phyloP scores from a whole-genome alignment of 2,888 invertebrate genomes.

The Myopa tessellatipennis region DNA sequence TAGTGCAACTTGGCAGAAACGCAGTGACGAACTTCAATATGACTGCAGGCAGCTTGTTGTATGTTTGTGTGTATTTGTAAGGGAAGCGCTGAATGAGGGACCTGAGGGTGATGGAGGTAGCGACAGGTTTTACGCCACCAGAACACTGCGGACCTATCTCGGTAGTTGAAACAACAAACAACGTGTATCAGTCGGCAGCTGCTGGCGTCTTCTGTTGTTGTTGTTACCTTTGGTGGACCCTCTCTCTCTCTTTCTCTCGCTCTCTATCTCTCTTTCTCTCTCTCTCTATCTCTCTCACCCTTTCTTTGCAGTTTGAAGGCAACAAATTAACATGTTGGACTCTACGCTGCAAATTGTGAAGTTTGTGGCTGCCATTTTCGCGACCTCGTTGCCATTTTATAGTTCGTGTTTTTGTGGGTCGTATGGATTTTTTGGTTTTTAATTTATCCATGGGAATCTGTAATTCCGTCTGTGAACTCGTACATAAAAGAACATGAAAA shows the following conservation, averaged over 20 bases:
- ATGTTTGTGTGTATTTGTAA: conserved; percentile 33
- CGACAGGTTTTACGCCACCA: conserved; percentile 1
- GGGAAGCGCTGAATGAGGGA: not conserved
- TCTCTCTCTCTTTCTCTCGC: not conserved
- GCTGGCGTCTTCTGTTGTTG: too few relatives aligned
- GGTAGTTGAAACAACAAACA: conserved; percentile 24
- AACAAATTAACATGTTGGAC: conserved; percentile 11
- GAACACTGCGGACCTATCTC: conserved; percentile 29
- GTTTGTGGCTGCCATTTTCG: not conserved
- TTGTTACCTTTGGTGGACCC: not conserved
- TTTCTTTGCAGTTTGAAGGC: not conserved
- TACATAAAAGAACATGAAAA: not conserved
- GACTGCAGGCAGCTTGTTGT: conserved; percentile 40
- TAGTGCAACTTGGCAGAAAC: conserved; percentile 38
- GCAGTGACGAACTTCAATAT: conserved; percentile 41
- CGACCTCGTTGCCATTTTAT: not conserved
- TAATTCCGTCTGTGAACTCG: too few relatives aligned
- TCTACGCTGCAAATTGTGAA: not conserved
- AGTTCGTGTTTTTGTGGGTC: not conserved
- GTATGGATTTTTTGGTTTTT: not conserved
- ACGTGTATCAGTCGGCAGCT: not conserved
- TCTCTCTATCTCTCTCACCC: too few relatives aligned
- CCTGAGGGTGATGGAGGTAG: not conserved
- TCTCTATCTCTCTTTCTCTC: too few relatives aligned
- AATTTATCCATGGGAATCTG: conserved; percentile 3